phyloP scores from a whole-genome alignment of 2,888 invertebrate species.

The Drosophila heteroneura region DNA sequence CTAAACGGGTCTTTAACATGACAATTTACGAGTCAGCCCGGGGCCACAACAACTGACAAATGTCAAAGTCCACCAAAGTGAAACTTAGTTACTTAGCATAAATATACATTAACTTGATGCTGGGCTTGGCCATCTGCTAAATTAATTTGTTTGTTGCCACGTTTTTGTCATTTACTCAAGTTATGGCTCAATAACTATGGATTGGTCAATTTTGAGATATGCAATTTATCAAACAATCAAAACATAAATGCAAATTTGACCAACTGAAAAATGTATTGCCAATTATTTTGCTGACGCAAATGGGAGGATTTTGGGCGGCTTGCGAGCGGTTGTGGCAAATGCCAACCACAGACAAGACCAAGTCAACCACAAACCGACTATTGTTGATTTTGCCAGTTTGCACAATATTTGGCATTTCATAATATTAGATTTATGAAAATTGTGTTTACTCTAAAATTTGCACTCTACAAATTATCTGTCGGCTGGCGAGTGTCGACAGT shows the following conservation, averaged over 20 bases:
- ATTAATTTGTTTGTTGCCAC: constrained; percentile 32
- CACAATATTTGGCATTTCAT: constrained; percentile 36
- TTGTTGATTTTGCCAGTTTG: constrained; percentile 18
- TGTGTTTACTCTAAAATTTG: constrained; percentile 54
- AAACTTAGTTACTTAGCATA: constrained; percentile 48
- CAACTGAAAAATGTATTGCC: constrained; percentile 19
- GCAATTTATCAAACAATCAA: background rate
- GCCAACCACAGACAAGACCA: constrained; percentile 1
- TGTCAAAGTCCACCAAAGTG: constrained; percentile 33
- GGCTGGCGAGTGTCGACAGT: background rate
- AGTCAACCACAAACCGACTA: background rate
- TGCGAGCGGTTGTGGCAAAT: background rate
- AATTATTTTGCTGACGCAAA: constrained; percentile 57
- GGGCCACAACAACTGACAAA: constrained; percentile 18
- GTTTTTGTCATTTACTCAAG: background rate
- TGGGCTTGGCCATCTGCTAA: background rate
- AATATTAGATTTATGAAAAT: constrained; percentile 48
- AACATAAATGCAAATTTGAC: background rate
- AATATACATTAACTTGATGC: constrained; percentile 40
- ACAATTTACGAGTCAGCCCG: constrained; percentile 46
- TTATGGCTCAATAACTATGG: background rate
- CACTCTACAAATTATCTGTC: constrained; percentile 43
- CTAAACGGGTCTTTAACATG: constrained; percentile 31
- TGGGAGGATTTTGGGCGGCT: background rate
- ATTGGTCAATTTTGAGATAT: background rate